Evolutionary conservation across 2,888 invertebrate genomes (phyloP), one percentile per base, ranked within the genome.

Genomic region (Crocallis elinguaria): DNA sequence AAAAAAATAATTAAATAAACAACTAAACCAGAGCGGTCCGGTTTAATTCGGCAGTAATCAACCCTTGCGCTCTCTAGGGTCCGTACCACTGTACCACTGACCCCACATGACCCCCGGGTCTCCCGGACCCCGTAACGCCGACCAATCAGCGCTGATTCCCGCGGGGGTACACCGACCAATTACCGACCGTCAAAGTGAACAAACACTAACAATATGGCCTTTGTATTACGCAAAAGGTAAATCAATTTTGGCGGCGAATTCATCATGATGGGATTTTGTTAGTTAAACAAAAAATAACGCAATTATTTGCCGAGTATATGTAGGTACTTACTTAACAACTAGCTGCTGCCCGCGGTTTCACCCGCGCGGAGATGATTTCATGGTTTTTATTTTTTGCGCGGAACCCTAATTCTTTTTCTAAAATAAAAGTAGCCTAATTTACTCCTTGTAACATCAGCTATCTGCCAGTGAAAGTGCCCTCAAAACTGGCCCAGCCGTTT

Each of bases 121-220:
- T 14, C 39, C 7, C 35, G 23, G 49, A 41, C 54, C 41, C 35
- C 45, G 65, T 62, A 56, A 51, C 51, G 43, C 25, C 19, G 54
- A 27, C 49, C 66, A 62, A 63, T 69, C 66, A 55, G 50, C 61
- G 46, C 25, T 27, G 39, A 32, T 19, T 60, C 74, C 69, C 76
- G 39, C 19, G 71, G 8, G 76, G 30, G 32, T 69, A 69, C 73
- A 69, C 46, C 67, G 64, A 57, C 69, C 66, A 63, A 63, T 60
- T 61, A 61, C 55, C 39, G 39, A 35, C 44, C 57, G 54, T 49
- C 51, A 45, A 57, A 49, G 53, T 43, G 53, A 54, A 33, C 53
- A 54, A 48, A 53, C 53, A 42, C 42, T 37, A 53, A 54, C 53
- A 54, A 54, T 49, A 33, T 49, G 53, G 32, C 33, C 32, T 21